phyloP scores from a whole-genome alignment of 2,888 invertebrate genomes.

The Tortricodes alternella region DNA sequence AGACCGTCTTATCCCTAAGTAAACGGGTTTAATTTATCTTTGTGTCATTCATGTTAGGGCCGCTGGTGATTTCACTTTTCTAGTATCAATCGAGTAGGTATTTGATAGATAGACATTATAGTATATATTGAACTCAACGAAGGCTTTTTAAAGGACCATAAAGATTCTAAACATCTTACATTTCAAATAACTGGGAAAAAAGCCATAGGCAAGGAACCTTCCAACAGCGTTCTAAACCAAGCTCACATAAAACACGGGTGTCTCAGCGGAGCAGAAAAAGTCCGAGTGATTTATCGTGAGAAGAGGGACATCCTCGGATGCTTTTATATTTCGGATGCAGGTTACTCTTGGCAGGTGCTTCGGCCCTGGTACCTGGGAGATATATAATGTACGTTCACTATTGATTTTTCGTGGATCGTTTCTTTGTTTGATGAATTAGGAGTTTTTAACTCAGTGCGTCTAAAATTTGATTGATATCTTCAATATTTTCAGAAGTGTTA shows the following conservation, averaged over 20 bases:
- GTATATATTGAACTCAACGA: not conserved
- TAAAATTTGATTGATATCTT: too few species aligned
- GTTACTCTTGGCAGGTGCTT: constrained; percentile 52
- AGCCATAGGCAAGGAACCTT: constrained; percentile 40
- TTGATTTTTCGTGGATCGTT: constrained; percentile 15
- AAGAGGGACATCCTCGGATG: constrained; percentile 65
- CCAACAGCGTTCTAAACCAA: constrained; percentile 50
- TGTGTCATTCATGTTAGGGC: too few species aligned
- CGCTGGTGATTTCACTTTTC: too few species aligned
- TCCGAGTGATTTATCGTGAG: constrained; percentile 73
- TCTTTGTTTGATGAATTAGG: constrained; percentile 2
- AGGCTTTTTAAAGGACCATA: constrained; percentile 4
- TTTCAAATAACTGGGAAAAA: constrained; percentile 36
- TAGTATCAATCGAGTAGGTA: too few species aligned
- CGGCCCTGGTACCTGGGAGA: constrained; percentile 42
- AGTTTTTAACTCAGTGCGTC: too few species aligned
- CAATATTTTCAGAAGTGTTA: too few species aligned
- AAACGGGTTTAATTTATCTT: too few species aligned
- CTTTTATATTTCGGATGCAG: constrained; percentile 57
- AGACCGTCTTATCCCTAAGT: too few species aligned
- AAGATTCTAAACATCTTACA: constrained; percentile 24
- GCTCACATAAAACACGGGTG: constrained; percentile 66
- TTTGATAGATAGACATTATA: too few species aligned
- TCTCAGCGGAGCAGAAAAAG: constrained; percentile 60
- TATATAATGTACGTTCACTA: constrained; percentile 5